These are phyloP conservation scores for Vanessa atalanta DNA, from an alignment of 1,140 invertebrate genomes.

Conservation along the genomic window DNA sequence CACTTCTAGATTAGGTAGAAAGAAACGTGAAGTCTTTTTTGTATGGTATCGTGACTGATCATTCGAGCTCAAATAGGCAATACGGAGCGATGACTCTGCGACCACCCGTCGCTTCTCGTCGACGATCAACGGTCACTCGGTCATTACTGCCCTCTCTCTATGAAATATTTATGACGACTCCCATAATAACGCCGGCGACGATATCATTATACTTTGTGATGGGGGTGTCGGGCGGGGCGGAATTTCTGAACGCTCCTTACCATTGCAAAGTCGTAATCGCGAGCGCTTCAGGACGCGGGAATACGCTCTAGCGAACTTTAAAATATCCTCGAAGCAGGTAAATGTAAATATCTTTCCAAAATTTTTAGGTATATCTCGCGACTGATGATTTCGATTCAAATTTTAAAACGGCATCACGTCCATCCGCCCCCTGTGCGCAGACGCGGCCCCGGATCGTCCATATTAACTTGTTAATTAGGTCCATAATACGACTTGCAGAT, in stretches of 20 bases:
- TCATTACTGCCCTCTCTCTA: constrained; percentile 78
- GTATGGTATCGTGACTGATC: constrained; percentile 5
- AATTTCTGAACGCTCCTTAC: constrained; percentile 82
- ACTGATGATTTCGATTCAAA: constrained; percentile 36
- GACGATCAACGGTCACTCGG: constrained; percentile 69
- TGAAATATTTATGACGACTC: constrained; percentile 81
- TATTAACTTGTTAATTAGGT: constrained; percentile 95
- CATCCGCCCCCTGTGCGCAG: constrained; percentile 61
- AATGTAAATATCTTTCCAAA: constrained; percentile 53
- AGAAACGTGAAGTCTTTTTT: neutral
- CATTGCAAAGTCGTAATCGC: constrained; percentile 79
- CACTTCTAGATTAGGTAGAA: neutral
- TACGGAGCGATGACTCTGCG: constrained; percentile 16
- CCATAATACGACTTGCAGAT: constrained; percentile 94
- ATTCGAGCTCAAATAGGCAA: constrained; percentile 10
- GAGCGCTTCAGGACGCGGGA: constrained; percentile 51
- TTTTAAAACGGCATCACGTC: constrained; percentile 35
- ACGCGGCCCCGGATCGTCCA: constrained; percentile 81
- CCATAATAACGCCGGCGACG: constrained; percentile 80
- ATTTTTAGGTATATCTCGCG: constrained; percentile 33
- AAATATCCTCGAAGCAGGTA: constrained; percentile 55
- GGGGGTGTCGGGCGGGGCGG: constrained; percentile 76
- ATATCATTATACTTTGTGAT: constrained; percentile 83
- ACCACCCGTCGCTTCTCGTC: constrained; percentile 45
- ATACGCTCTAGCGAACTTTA: constrained; percentile 52